These are phyloP conservation scores for Heteromormyrus szaboi DNA, from an alignment of 2,797 vertebrate species.

Conservation along the genomic window DNA sequence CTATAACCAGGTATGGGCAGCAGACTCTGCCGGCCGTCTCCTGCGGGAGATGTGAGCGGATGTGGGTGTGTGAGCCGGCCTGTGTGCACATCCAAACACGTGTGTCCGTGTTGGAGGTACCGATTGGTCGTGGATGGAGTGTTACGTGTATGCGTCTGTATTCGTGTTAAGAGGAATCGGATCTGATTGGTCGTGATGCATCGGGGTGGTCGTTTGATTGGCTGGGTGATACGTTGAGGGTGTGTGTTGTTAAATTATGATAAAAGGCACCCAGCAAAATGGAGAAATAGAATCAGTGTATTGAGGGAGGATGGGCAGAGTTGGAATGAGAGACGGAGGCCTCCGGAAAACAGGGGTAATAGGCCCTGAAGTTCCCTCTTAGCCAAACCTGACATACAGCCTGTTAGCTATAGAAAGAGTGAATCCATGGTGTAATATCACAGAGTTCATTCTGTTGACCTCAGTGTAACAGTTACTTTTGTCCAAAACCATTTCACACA, in stretches of 20 bases:
- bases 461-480: background rate
- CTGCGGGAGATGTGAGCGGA: slow-evolving; percentile 2
- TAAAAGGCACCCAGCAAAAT: background rate
- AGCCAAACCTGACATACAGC: background rate
- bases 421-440: background rate
- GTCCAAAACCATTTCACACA: background rate
- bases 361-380: background rate
- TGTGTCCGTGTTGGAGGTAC: background rate
- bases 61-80: slow-evolving; percentile 21
- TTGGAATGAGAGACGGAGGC: background rate
- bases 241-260: background rate
- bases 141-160: slow-evolving; percentile 5
- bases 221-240: background rate
- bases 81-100: background rate
- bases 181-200: background rate
- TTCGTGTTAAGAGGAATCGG: background rate
- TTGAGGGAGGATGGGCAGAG: slow-evolving; percentile 7
- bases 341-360: background rate
- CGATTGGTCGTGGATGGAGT: background rate
- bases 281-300: background rate
- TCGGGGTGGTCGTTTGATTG: background rate
- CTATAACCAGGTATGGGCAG: slow-evolving; percentile 63
- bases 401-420: background rate
- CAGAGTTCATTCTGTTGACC: background rate
- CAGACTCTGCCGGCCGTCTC: slow-evolving; percentile 45